phyloP scores from a whole-genome alignment of 2,888 invertebrate species.

The Dilophus febrilis region DNA sequence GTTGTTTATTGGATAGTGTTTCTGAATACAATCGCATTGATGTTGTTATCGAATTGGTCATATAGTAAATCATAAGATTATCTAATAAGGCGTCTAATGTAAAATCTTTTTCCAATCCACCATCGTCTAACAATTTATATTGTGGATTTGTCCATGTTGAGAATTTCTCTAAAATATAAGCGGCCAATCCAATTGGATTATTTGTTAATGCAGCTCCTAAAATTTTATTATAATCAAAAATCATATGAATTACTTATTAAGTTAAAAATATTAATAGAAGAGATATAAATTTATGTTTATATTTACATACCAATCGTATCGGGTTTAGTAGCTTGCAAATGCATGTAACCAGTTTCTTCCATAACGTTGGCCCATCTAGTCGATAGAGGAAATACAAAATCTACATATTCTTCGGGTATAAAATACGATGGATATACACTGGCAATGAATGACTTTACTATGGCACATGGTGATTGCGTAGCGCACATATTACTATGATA shows the following conservation, averaged over 20 bases:
- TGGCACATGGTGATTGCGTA: slow-evolving; percentile 18
- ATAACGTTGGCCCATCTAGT: slow-evolving; percentile 17
- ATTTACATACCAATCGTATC: slow-evolving; percentile 59
- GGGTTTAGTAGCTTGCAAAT: slow-evolving; percentile 74
- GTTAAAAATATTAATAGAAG: neutral
- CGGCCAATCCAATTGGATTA: slow-evolving; percentile 72
- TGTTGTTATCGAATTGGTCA: slow-evolving; percentile 50
- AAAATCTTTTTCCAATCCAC: slow-evolving; percentile 41
- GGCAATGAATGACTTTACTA: slow-evolving; percentile 31
- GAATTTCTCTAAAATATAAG: slow-evolving; percentile 83
- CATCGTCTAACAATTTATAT: slow-evolving; percentile 37
- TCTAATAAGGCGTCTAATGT: slow-evolving; percentile 39
- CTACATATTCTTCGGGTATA: slow-evolving; percentile 32
- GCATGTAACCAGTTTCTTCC: slow-evolving; percentile 44
- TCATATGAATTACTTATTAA: neutral
- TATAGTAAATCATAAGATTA: slow-evolving; percentile 68
- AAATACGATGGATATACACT: slow-evolving; percentile 38
- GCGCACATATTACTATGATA: slow-evolving; percentile 46
- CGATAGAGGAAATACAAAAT: slow-evolving; percentile 32
- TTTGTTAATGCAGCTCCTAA: slow-evolving; percentile 52
- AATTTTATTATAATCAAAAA: slow-evolving; percentile 12
- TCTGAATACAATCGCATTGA: slow-evolving; percentile 57
- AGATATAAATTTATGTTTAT: no score
- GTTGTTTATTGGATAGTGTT: slow-evolving; percentile 19
- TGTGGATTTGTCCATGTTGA: slow-evolving; percentile 45